These are phyloP conservation scores for Pycnonotus jocosus DNA, from an alignment of 2,113 vertebrate genomes.

Conservation along the genomic window DNA sequence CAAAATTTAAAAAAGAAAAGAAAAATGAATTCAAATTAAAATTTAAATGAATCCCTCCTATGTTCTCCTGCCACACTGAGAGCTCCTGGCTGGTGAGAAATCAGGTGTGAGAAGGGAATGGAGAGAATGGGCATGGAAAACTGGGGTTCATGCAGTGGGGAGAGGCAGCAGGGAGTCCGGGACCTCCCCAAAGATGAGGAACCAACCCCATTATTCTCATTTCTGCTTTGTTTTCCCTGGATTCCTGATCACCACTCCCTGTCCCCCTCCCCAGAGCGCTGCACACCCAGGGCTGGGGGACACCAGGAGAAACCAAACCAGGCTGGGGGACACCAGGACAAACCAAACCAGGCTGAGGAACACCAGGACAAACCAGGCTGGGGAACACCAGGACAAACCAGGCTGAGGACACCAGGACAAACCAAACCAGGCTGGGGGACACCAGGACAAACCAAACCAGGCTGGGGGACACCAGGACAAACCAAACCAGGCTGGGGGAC, in stretches of 20 bases:
- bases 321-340: not conserved
- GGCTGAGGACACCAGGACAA: no score
- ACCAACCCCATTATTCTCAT: not conserved
- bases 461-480: no score
- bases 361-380: no score
- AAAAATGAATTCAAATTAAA: not conserved
- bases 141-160: accelerated
- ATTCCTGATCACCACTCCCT: not conserved
- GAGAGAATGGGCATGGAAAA: not conserved
- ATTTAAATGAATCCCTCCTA: not conserved
- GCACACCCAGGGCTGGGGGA: not conserved
- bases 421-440: no score
- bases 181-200: not conserved
- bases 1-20: not conserved
- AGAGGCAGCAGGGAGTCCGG: not conserved
- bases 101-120: not conserved
- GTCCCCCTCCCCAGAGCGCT: accelerated
- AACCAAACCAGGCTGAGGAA: no score
- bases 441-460: no score
- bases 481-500: no score
- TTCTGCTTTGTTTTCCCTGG: not conserved
- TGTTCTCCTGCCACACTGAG: not conserved
- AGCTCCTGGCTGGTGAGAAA: not conserved
- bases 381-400: no score
- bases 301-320: no score